Evolutionary conservation across 2,113 vertebrate genomes (phyloP).

Genomic region (Meleagris gallopavo): DNA sequence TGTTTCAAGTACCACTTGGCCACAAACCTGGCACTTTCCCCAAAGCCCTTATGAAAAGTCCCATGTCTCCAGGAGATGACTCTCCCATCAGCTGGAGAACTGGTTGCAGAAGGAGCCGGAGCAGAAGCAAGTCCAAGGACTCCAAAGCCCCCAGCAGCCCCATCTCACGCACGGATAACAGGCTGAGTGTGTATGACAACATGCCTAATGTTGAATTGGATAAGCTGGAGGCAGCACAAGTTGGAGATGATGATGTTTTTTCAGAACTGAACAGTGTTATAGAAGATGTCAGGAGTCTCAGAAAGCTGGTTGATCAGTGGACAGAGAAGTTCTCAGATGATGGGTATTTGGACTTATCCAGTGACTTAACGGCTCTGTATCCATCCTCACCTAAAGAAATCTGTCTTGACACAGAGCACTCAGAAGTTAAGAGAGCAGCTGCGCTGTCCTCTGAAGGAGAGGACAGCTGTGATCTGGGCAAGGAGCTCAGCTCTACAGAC

Average conservation of each 20-base stretch:
- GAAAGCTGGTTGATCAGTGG: slow-evolving; percentile 84
- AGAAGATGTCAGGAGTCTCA: slow-evolving; percentile 84
- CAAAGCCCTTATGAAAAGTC: slow-evolving; percentile 77
- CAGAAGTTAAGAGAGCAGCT: slow-evolving; percentile 21
- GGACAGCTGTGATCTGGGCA: slow-evolving; percentile 18
- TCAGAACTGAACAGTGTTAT: slow-evolving; percentile 85
- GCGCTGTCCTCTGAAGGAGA: neutral
- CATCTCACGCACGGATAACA: slow-evolving; percentile 50
- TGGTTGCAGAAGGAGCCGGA: slow-evolving; percentile 71
- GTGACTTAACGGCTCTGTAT: slow-evolving; percentile 73
- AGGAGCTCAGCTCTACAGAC: slow-evolving; percentile 29
- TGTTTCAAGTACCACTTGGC: slow-evolving; percentile 85
- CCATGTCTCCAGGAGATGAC: slow-evolving; percentile 62
- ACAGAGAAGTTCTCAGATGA: slow-evolving; percentile 82
- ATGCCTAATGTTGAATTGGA: slow-evolving; percentile 69
- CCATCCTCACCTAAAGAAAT: slow-evolving; percentile 77
- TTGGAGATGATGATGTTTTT: slow-evolving; percentile 81
- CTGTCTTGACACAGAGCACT: slow-evolving; percentile 74
- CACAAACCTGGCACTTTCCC: slow-evolving; percentile 92
- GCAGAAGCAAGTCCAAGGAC: slow-evolving; percentile 64
- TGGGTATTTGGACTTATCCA: slow-evolving; percentile 76
- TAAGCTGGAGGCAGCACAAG: neutral
- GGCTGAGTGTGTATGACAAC: slow-evolving; percentile 89
- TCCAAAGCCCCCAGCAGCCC: slow-evolving; percentile 26
- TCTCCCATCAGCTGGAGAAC: slow-evolving; percentile 86